Base-by-base conservation (phyloP, 2,888 invertebrate genomes). In the Drosophila atripex region DNA sequence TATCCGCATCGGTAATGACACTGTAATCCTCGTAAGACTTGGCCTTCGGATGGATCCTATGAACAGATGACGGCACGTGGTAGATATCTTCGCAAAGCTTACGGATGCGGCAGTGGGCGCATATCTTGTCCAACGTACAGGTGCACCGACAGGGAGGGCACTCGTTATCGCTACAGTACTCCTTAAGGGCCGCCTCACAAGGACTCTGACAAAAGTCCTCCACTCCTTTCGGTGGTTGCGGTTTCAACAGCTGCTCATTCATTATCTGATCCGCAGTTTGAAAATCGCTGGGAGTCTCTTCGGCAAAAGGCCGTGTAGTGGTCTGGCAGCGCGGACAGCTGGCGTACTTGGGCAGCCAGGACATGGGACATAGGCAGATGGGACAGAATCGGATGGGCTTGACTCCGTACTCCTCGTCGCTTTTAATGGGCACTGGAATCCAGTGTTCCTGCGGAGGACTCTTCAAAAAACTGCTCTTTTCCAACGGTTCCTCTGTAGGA, bases 261-360 rank as follows among this genome's bases (percentile, higher is more conserved):
- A 91, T 18, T 3, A 91, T 85, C 32, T 89, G 71, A 12, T 86
- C 80, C 0, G 90, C 89, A 0, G 83, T 89, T 0, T 80, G 43
- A 12, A 72, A 61, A 3, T 82, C 75, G 12, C 79, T 76, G 0
- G 64, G 70, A 21, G 77, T 23, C 0, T 71, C 70, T n/a, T 35
- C n/a, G n/a, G 35, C n/a, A n/a, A n/a, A 14, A 14, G 35, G 35
- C n/a, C 35, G 35, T n/a, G 35, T 35, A n/a, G 7, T 88, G 38
- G 84, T 84, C 9, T 88, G 79, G 69, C 90, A 91, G 51, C 82
- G 88, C 1, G 89, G 90, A 57, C 91, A 89, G 1, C 90, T 76
- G 9, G 91, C 91, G 86, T 92, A 91, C 76, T 92, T 92, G 21
- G 91, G 90, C 47, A 93, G 54, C 87, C 87, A 90, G 2, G 87